These are phyloP conservation scores for Pantherophis alleghaniensis DNA, from an alignment of 2,797 vertebrate species.

Conservation along the genomic window DNA sequence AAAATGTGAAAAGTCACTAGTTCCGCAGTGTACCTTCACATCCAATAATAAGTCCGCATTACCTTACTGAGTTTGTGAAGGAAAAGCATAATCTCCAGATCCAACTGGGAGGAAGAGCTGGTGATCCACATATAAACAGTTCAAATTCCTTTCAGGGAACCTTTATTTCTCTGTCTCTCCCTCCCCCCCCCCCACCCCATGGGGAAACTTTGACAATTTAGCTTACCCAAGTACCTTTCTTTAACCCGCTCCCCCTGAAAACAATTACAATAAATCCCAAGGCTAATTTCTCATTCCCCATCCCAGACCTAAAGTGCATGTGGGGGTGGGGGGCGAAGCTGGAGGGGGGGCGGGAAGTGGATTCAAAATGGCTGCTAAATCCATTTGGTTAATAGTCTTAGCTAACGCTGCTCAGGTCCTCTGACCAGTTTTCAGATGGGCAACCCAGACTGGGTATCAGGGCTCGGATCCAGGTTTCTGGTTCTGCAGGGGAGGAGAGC, in stretches of 20 bases:
- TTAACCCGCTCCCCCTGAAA: slow-evolving; percentile 16
- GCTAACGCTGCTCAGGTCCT: slow-evolving; percentile 58
- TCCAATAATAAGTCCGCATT: not conserved
- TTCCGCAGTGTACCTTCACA: not conserved
- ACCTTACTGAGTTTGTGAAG: not conserved
- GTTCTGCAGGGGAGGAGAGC: slow-evolving; percentile 21
- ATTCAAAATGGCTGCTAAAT: slow-evolving; percentile 77
- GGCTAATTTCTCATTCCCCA: not conserved
- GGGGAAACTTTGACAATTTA: slow-evolving; percentile 10
- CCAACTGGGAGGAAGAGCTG: not conserved
- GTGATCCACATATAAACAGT: not conserved
- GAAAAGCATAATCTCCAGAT: not conserved
- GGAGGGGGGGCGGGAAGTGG: slow-evolving; percentile 59
- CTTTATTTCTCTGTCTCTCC: not conserved
- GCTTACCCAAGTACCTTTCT: not conserved
- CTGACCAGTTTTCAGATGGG: slow-evolving; percentile 20
- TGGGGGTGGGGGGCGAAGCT: too few relatives aligned
- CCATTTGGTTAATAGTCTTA: slow-evolving; percentile 64
- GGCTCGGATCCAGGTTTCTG: slow-evolving; percentile 38
- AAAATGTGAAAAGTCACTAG: not conserved
- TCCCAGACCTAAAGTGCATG: slow-evolving; percentile 15
- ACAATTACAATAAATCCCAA: not conserved
- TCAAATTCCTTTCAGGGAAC: not conserved
- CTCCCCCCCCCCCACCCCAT: not conserved
- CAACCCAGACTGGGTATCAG: slow-evolving; percentile 11